Evolutionary conservation across 2,113 vertebrate species (phyloP), one percentile per base, ranked within the genome.

Genomic region (Proterorhinus semilunaris): DNA sequence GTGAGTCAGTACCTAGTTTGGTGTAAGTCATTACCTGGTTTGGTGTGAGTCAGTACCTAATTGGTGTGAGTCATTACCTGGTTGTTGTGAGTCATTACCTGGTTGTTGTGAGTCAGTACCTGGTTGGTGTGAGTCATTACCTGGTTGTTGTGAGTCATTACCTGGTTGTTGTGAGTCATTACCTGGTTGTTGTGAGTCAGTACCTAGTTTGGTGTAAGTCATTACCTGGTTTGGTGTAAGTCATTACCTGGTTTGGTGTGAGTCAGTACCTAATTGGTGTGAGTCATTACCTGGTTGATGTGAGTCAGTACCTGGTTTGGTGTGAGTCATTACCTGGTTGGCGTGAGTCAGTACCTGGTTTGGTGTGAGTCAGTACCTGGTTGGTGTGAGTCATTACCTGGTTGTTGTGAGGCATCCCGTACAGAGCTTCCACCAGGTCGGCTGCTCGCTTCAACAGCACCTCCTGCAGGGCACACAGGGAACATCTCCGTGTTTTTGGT

Each of bases 391-490:
- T 21, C 21, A 21, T 86, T 89, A 98, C 97, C 96, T 99, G 97
- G 91, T 98, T 98, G 93, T 97, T 97, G 49, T 97, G 96, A 58
- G 97, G 97, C 96, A 98, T 98, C 75, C 96, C 97, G 0, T 99
- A 98, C 21, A 99, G 92, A 65, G 97, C 96, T 91, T 98, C 97
- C 64, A 98, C 96, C 68, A 98, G 94, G 89, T 99, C 96, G 8
- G 96, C 97, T 7, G 97, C 97, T 91, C 97, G 92, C 92, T 99
- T 99, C 85, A 99, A 90, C 85, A 99, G 82, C 77, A 99, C 97
- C 91, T 99, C 97, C 97, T 99, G 78, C 17, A 42, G 10, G 80
- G 16, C 1, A 47, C 0, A 61, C 6, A 10, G n/a, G 9, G 10
- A 52, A 45, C 43, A 21, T n/a, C n/a, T n/a, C n/a, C n/a, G n/a